These are phyloP conservation scores for Schizopygopsis pylzovi DNA, from an alignment of 2,797 vertebrate species.

Conservation along the genomic window DNA sequence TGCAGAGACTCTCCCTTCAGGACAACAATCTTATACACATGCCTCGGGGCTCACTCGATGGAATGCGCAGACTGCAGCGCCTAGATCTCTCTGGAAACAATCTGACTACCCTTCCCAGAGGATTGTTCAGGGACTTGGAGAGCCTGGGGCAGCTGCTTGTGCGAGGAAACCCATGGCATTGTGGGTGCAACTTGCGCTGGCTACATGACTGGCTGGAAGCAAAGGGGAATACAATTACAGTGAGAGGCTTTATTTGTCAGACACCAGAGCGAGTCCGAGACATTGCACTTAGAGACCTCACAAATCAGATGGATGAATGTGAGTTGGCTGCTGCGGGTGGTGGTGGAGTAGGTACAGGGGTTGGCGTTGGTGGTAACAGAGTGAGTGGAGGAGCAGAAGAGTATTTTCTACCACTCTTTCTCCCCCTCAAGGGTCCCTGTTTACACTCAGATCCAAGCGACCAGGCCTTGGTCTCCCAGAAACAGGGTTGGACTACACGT, in stretches of 20 bases:
- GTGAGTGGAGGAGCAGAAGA: conserved; percentile 62
- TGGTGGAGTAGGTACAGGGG: conserved; percentile 59
- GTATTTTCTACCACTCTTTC: conserved; percentile 76
- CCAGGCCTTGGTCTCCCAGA: conserved; percentile 86
- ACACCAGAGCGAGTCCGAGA: conserved; percentile 88
- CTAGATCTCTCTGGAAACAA: conserved; percentile 95
- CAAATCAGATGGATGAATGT: conserved; percentile 90
- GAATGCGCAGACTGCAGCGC: conserved; percentile 86
- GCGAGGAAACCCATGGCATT: conserved; percentile 95
- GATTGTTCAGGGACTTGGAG: conserved; percentile 90
- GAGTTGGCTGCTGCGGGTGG: conserved; percentile 67
- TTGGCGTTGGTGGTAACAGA: conserved; percentile 69
- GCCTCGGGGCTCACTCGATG: conserved; percentile 86
- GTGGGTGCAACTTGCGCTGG: conserved; percentile 93
- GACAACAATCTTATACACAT: conserved; percentile 93
- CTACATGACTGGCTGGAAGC: conserved; percentile 90
- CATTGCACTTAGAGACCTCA: conserved; percentile 87
- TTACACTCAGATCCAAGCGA: conserved; percentile 88
- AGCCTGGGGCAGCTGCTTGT: conserved; percentile 87
- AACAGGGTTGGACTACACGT: conserved; percentile 86
- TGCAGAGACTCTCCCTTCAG: conserved; percentile 90
- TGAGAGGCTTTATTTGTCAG: conserved; percentile 90
- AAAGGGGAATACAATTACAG: conserved; percentile 84
- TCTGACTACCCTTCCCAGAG: conserved; percentile 89
- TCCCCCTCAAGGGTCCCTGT: conserved; percentile 88